phyloP scores from a whole-genome alignment of 1,140 invertebrate genomes.

The Pachypeltis micranthus region DNA sequence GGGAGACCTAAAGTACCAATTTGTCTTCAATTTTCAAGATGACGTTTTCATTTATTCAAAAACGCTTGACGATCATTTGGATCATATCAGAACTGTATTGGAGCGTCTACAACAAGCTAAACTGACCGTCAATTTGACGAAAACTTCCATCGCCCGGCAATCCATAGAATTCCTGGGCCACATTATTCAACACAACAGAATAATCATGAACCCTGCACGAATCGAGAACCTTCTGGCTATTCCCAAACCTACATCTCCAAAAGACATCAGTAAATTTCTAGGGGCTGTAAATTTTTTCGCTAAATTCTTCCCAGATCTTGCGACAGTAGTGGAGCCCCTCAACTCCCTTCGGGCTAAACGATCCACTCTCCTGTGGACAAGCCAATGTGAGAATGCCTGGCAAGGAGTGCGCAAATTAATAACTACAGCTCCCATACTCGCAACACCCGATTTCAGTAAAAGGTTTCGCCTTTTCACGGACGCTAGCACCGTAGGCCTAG shows the following conservation, averaged over 20 bases:
- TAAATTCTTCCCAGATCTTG: neutral
- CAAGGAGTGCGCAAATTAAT: neutral
- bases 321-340: neutral
- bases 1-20: slow-evolving; percentile 2
- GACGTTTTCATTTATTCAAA: slow-evolving; percentile 27
- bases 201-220: slow-evolving; percentile 12
- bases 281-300: neutral
- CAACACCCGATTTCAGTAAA: neutral
- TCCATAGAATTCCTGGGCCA: slow-evolving; percentile 17
- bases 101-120: slow-evolving; percentile 12
- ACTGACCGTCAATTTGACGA: slow-evolving; percentile 22
- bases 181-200: neutral
- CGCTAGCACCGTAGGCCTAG: neutral
- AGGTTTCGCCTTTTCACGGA: neutral
- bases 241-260: slow-evolving; percentile 14
- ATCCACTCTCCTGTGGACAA: neutral
- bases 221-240: slow-evolving; percentile 13
- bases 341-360: neutral
- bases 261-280: neutral
- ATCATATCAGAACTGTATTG: too few relatives aligned
- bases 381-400: neutral
- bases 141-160: slow-evolving; percentile 15
- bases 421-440: neutral
- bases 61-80: slow-evolving; percentile 22
- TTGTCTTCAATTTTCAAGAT: slow-evolving; percentile 28